Conservation (phyloP, 2,888 invertebrate species). For the Bibio marci region DNA sequence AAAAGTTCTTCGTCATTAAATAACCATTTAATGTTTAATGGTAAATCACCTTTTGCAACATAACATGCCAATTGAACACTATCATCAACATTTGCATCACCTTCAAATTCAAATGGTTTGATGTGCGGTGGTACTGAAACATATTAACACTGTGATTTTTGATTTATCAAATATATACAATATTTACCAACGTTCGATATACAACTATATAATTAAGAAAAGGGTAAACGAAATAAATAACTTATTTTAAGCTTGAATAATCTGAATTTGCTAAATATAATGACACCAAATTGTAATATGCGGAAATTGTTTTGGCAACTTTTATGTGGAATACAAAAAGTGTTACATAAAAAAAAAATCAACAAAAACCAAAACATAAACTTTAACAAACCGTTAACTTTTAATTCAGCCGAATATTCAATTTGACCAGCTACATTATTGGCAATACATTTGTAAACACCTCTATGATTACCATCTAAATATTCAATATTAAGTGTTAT, state of each 20-base stretch:
- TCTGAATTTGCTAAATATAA: too few species aligned
- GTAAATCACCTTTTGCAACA: constrained; percentile 40
- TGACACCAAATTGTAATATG: too few species aligned
- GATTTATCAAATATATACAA: too few species aligned
- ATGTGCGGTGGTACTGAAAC: constrained; percentile 7
- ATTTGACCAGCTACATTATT: constrained; percentile 37
- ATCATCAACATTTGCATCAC: constrained; percentile 43
- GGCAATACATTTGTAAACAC: constrained; percentile 57
- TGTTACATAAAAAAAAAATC: too few species aligned
- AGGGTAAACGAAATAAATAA: too few species aligned
- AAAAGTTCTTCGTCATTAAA: constrained; percentile 31
- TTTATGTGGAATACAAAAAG: too few species aligned
- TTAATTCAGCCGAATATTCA: constrained; percentile 31
- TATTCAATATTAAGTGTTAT: constrained; percentile 16
- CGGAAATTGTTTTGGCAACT: too few species aligned
- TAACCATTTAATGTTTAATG: constrained; percentile 39
- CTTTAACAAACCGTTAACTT: constrained; percentile 38
- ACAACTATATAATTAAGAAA: too few species aligned
- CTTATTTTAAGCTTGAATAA: too few species aligned
- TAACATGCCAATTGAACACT: constrained; percentile 43
- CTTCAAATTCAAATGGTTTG: constrained; percentile 14
- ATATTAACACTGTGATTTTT: too few species aligned
- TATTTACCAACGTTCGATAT: too few species aligned
- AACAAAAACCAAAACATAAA: too few species aligned
- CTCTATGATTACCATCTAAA: constrained; percentile 49